phyloP scores from a whole-genome alignment of 1,140 invertebrate species.

The Drosophila kurseongensis region DNA sequence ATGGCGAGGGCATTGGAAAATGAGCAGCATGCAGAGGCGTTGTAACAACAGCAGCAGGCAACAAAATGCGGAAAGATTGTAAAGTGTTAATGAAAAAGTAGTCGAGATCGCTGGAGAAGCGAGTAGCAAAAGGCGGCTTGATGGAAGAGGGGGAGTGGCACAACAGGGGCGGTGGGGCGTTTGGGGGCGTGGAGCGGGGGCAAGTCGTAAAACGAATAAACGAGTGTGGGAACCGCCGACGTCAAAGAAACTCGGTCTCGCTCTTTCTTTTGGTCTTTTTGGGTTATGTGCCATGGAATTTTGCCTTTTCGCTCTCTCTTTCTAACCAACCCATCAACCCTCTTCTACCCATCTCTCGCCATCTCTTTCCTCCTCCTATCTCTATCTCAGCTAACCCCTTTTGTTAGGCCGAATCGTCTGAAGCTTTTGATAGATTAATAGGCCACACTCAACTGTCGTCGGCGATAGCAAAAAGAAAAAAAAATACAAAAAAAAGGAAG shows the following conservation, averaged over 20 bases:
- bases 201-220: constrained; percentile 69
- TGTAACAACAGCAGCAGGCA: constrained; percentile 42
- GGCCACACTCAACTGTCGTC: constrained; percentile 65
- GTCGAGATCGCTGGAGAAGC: constrained; percentile 38
- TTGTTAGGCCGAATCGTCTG: constrained; percentile 45
- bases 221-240: constrained; percentile 76
- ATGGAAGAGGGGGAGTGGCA: constrained; percentile 16
- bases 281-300: constrained; percentile 68
- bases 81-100: constrained; percentile 83
- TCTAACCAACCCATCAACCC: not conserved
- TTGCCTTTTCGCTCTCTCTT: constrained; percentile 20
- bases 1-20: not conserved
- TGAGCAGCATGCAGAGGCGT: constrained; percentile 39
- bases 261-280: constrained; percentile 45
- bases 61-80: constrained; percentile 80
- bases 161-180: not conserved
- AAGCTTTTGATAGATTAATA: constrained; percentile 75
- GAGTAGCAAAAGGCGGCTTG: constrained; percentile 17
- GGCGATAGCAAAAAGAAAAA: constrained; percentile 43
- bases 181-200: constrained; percentile 7
- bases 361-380: not conserved
- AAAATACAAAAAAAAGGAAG: constrained; percentile 1
- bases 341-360: constrained; percentile 1
- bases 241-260: constrained; percentile 38
- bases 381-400: constrained; percentile 22